A percentile compares a stretch with the other conserved stretches of the same genome.
Evolutionary conservation across 2,113 vertebrate species (phyloP).

Genomic region (Perognathus longimembris): DNA sequence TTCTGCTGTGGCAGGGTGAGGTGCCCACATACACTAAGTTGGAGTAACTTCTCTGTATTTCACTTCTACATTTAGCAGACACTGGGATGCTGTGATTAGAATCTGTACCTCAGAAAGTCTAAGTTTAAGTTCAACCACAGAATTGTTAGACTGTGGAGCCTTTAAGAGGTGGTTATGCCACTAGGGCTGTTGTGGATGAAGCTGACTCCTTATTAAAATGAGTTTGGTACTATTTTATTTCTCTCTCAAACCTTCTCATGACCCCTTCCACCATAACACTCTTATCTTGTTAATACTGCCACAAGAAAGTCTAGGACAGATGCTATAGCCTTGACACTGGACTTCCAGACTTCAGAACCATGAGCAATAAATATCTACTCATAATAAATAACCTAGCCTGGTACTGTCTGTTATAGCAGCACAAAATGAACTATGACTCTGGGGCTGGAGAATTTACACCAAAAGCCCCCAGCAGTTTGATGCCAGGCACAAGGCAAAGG

Average conservation of each 20-base stretch:
- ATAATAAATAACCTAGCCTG: neutral
- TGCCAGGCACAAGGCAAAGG: neutral
- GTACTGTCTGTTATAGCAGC: neutral
- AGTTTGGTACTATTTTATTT: neutral
- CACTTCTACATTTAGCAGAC: neutral
- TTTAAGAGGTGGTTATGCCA: neutral
- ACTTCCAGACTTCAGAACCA: neutral
- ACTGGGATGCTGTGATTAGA: neutral
- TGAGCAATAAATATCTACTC: neutral
- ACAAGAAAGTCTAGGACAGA: neutral
- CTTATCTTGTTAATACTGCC: neutral
- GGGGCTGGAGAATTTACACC: neutral
- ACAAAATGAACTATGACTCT: neutral
- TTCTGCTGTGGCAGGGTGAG: conserved; percentile 28
- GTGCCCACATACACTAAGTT: neutral
- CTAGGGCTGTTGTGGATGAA: neutral
- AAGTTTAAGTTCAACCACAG: no score
- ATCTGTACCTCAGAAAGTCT: neutral
- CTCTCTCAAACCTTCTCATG: neutral
- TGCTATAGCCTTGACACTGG: neutral
- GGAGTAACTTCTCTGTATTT: neutral
- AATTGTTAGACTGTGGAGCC: no score
- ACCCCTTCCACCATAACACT: no score
- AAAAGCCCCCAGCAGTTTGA: neutral
- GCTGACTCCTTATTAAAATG: neutral